These are phyloP conservation scores for Tetheella fluctuosa DNA, from an alignment of 2,888 invertebrate genomes.

Conservation along the genomic window DNA sequence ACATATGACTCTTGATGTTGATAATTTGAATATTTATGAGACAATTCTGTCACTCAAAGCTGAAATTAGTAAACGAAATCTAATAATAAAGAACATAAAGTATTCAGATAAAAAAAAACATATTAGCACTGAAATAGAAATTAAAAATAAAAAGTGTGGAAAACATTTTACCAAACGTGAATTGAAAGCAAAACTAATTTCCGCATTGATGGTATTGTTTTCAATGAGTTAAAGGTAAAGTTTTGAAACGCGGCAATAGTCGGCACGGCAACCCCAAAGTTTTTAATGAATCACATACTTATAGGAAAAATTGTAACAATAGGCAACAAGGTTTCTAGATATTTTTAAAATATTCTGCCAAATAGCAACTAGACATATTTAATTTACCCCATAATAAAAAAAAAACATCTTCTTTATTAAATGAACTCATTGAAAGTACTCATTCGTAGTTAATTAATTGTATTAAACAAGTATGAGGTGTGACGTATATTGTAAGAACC, in stretches of 20 bases:
- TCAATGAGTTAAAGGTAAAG: too few relatives aligned
- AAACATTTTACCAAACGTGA: background rate
- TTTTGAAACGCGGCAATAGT: background rate
- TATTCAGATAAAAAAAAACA: background rate
- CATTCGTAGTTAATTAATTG: too few relatives aligned
- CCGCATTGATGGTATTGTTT: background rate
- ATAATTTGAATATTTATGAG: background rate
- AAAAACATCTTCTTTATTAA: too few relatives aligned
- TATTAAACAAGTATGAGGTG: background rate
- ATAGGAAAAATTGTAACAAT: background rate
- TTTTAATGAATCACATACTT: background rate
- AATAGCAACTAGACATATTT: too few relatives aligned
- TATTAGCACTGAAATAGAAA: background rate
- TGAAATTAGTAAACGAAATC: too few relatives aligned
- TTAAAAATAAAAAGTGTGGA: background rate
- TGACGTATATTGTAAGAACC: background rate
- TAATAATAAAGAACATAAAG: too few relatives aligned
- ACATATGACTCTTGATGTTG: background rate
- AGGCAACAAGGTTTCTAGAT: background rate
- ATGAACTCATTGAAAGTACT: too few relatives aligned
- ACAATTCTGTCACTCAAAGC: background rate
- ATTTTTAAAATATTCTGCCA: background rate
- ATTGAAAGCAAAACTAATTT: conserved; percentile 4
- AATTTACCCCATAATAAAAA: too few relatives aligned
- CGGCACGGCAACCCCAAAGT: background rate